Percentiles rank a stretch among this genome's conserved stretches.
Evolutionary conservation across 2,888 invertebrate genomes (phyloP).

Genomic region (Heteromyza rotundicornis): DNA sequence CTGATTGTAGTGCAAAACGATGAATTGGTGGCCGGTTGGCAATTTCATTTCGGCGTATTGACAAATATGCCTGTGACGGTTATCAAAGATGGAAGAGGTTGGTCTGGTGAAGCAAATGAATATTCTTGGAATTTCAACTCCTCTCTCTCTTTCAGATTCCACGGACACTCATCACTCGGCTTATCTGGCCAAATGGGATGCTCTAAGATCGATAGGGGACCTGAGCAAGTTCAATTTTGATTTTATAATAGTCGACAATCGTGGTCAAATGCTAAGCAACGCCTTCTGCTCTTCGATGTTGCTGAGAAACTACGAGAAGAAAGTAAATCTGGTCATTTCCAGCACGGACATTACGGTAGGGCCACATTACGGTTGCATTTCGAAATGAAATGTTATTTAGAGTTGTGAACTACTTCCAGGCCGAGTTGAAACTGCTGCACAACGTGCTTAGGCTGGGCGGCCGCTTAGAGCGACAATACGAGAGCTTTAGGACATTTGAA

Average conservation of each 20-base stretch:
- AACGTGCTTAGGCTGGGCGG: slow-evolving; percentile 55
- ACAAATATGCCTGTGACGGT: slow-evolving; percentile 47
- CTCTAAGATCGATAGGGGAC: slow-evolving; percentile 49
- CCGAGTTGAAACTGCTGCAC: slow-evolving; percentile 56
- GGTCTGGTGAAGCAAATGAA: not conserved
- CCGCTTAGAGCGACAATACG: slow-evolving; percentile 48
- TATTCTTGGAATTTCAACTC: not conserved
- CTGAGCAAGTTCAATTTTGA: slow-evolving; percentile 54
- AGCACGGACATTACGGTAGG: slow-evolving; percentile 58
- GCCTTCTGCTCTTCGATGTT: slow-evolving; percentile 57
- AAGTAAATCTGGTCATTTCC: slow-evolving; percentile 55
- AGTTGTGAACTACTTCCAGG: too few species aligned
- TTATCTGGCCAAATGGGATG: slow-evolving; percentile 57
- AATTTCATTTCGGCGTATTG: slow-evolving; percentile 55
- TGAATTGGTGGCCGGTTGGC: slow-evolving; percentile 54
- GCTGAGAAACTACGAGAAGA: slow-evolving; percentile 54
- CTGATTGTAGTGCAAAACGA: slow-evolving; percentile 56
- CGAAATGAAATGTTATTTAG: not conserved
- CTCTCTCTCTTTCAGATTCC: slow-evolving; percentile 39
- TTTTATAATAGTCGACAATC: slow-evolving; percentile 56
- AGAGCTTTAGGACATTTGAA: slow-evolving; percentile 46
- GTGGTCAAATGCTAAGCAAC: slow-evolving; percentile 55
- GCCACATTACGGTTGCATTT: slow-evolving; percentile 4
- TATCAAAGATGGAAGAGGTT: slow-evolving; percentile 48
- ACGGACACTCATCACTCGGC: slow-evolving; percentile 49